These are phyloP conservation scores for Zeuzera pyrina DNA, from an alignment of 2,888 invertebrate species.

Conservation along the genomic window DNA sequence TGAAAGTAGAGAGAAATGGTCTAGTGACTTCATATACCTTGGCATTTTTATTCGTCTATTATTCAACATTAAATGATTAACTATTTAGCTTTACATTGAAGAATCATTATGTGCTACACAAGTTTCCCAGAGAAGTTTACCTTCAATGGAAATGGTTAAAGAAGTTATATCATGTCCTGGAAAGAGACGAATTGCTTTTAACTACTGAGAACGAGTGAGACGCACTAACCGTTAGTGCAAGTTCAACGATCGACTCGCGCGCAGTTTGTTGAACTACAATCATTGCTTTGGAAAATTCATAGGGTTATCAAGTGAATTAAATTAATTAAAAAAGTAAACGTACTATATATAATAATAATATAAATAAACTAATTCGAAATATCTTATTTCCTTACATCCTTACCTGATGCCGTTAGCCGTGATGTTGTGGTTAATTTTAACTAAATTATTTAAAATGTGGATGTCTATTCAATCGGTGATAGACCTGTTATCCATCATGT, in stretches of 20 bases:
- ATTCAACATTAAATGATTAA: too few species aligned
- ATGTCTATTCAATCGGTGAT: too few species aligned
- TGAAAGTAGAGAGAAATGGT: constrained; percentile 14
- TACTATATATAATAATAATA: not conserved
- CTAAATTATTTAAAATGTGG: too few species aligned
- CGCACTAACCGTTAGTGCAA: constrained; percentile 47
- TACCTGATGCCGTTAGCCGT: too few species aligned
- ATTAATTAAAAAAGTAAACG: too few species aligned
- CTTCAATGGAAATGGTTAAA: constrained; percentile 41
- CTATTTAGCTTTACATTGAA: constrained; percentile 30
- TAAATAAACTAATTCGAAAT: too few species aligned
- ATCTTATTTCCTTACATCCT: too few species aligned
- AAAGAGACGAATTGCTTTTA: constrained; percentile 28
- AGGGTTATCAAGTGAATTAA: too few species aligned
- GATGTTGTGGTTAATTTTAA: too few species aligned
- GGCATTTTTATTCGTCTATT: too few species aligned
- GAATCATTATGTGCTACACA: constrained; percentile 14
- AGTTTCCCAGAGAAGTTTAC: constrained; percentile 36
- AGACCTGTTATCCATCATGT: too few species aligned
- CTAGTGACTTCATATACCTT: constrained; percentile 6
- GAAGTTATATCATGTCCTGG: constrained; percentile 39
- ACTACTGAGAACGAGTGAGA: constrained; percentile 36
- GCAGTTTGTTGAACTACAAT: constrained; percentile 71
- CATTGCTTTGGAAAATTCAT: constrained; percentile 63
- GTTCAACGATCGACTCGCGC: constrained; percentile 68